Conservation (phyloP, 2,888 invertebrate genomes). For the Athalia circularis region DNA sequence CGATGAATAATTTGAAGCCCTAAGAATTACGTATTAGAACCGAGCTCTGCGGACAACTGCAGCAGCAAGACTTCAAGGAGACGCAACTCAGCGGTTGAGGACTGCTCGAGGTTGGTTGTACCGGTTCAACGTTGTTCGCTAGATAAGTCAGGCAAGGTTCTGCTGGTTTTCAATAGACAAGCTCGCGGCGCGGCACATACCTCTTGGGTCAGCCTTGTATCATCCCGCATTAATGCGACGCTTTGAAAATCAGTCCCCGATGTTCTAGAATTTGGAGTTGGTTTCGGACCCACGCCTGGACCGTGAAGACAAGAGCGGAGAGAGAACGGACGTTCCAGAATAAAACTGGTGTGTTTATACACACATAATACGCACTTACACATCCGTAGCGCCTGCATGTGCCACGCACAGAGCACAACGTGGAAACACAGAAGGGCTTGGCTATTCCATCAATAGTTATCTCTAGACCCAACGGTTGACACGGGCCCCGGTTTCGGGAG, state of each 20-base stretch:
- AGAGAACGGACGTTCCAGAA: neutral
- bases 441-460: slow-evolving; percentile 59
- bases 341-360: slow-evolving; percentile 2
- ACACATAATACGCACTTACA: neutral
- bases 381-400: neutral
- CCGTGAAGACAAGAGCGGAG: neutral
- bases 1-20: slow-evolving; percentile 28
- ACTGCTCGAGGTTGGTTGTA: too few relatives aligned
- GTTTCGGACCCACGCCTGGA: too few relatives aligned
- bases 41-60: too few relatives aligned
- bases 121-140: too few relatives aligned
- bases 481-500: slow-evolving; percentile 53
- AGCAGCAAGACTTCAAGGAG: too few relatives aligned
- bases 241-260: slow-evolving; percentile 17
- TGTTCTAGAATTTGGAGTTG: slow-evolving; percentile 32
- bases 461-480: slow-evolving; percentile 59
- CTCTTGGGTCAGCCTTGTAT: slow-evolving; percentile 3
- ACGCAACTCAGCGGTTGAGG: too few relatives aligned
- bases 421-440: slow-evolving; percentile 50
- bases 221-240: slow-evolving; percentile 4
- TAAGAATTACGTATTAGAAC: neutral
- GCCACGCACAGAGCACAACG: slow-evolving; percentile 16
- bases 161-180: slow-evolving; percentile 27
- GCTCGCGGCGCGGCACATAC: neutral
- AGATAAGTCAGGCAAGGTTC: slow-evolving; percentile 11